A percentile compares a stretch with the other conserved stretches of the same genome.
phyloP scores from a whole-genome alignment of 2,888 invertebrate species.

The Eupithecia dodoneata region DNA sequence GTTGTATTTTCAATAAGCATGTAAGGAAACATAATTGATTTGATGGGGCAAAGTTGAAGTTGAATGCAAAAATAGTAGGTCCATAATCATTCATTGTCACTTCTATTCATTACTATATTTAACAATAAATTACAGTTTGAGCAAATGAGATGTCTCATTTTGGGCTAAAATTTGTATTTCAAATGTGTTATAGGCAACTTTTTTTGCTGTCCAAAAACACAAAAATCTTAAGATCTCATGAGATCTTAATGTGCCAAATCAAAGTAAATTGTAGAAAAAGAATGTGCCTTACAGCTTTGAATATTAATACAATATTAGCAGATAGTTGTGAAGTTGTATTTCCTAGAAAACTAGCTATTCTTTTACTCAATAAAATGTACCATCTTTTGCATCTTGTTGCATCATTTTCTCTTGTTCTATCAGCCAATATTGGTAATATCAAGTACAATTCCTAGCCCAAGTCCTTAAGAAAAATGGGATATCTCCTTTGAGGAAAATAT shows the following conservation, averaged over 20 bases:
- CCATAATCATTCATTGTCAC: slow-evolving; percentile 5
- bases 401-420: slow-evolving; percentile 49
- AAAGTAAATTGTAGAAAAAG: slow-evolving; percentile 24
- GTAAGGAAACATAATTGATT: neutral
- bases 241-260: slow-evolving; percentile 30
- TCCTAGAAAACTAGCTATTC: slow-evolving; percentile 35
- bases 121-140: slow-evolving; percentile 19
- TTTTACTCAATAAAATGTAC: slow-evolving; percentile 40
- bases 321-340: slow-evolving; percentile 42
- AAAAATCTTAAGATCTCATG: slow-evolving; percentile 5
- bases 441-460: slow-evolving; percentile 49
- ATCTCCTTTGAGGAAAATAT: slow-evolving; percentile 63
- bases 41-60: neutral
- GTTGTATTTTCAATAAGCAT: neutral
- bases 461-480: slow-evolving; percentile 57
- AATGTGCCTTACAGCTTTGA: slow-evolving; percentile 34
- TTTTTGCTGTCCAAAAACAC: slow-evolving; percentile 11
- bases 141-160: slow-evolving; percentile 52
- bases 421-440: slow-evolving; percentile 48
- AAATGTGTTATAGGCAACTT: slow-evolving; percentile 39
- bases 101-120: slow-evolving; percentile 16
- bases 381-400: slow-evolving; percentile 61
- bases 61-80: neutral
- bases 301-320: slow-evolving; percentile 47
- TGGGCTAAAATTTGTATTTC: slow-evolving; percentile 48